Conservation (phyloP, 2,113 vertebrate species). For the Steatornis caripensis region DNA sequence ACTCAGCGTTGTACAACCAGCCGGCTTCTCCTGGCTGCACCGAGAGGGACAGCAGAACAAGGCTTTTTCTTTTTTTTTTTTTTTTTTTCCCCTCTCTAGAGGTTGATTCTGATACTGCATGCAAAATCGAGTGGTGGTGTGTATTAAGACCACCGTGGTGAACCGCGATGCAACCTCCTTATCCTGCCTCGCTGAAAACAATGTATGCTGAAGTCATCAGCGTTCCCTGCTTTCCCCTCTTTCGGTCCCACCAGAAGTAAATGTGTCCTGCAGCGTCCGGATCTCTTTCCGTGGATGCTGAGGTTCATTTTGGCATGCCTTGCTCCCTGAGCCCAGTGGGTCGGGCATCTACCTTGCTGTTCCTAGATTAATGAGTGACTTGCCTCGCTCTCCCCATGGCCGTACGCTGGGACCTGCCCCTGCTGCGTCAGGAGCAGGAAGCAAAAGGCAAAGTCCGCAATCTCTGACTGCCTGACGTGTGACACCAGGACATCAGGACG, state of each 20-base stretch:
- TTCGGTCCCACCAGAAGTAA: background rate
- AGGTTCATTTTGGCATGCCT: background rate
- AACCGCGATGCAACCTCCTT: fast-evolving
- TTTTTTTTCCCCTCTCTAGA: background rate
- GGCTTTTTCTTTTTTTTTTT: background rate
- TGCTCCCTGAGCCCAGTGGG: fast-evolving
- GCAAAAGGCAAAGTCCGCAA: background rate
- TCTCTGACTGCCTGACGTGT: background rate
- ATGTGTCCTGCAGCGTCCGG: background rate
- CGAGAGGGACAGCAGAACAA: background rate
- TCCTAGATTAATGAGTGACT: conserved; percentile 10
- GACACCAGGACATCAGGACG: background rate
- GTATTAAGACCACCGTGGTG: background rate
- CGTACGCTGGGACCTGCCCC: background rate
- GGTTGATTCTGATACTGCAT: background rate
- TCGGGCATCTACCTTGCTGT: background rate
- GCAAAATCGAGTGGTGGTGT: background rate
- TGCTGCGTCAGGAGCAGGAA: background rate
- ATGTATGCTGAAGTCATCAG: fast-evolving
- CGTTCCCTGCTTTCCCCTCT: background rate
- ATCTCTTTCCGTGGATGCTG: background rate
- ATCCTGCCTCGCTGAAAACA: background rate
- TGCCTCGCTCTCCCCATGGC: background rate
- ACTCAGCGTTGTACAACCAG: background rate
- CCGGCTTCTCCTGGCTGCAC: background rate